Conservation (phyloP, 2,797 vertebrate genomes). For the Melanotaenia trifasciata region DNA sequence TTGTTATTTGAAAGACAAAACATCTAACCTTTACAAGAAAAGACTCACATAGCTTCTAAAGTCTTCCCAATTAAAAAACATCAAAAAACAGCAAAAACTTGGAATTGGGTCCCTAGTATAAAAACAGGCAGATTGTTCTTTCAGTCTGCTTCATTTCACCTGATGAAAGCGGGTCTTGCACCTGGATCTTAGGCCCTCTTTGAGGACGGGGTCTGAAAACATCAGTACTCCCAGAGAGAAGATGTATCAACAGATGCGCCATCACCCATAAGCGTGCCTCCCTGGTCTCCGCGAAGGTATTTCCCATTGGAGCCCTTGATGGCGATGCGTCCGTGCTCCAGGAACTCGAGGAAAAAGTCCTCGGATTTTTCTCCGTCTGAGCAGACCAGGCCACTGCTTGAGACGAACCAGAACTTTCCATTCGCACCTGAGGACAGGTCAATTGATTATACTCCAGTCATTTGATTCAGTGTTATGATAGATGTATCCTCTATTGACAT, state of each 20-base stretch:
- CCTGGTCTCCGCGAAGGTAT: constrained; percentile 93
- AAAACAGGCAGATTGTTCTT: constrained; percentile 58
- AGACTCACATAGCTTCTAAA: constrained; percentile 34
- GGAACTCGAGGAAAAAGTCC: constrained; percentile 94
- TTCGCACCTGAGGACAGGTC: constrained; percentile 83
- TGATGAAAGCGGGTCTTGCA: constrained; percentile 40
- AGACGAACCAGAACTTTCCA: constrained; percentile 93
- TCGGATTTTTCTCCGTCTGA: constrained; percentile 92
- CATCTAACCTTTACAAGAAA: constrained; percentile 39
- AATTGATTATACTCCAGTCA: background rate
- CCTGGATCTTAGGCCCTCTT: constrained; percentile 16
- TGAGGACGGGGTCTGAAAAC: constrained; percentile 18
- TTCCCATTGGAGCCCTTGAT: constrained; percentile 90
- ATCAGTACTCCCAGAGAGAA: constrained; percentile 94
- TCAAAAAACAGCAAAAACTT: constrained; percentile 39
- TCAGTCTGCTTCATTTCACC: constrained; percentile 53
- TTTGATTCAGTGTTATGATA: background rate
- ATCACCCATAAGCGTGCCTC: constrained; percentile 91
- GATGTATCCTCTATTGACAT: background rate
- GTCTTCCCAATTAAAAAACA: constrained; percentile 47
- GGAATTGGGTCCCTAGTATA: constrained; percentile 54
- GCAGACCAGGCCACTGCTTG: constrained; percentile 89
- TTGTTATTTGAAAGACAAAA: constrained; percentile 61
- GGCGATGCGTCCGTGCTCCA: constrained; percentile 89
- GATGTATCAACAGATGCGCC: constrained; percentile 80